Conservation (phyloP, 2,797 vertebrate genomes). For the Lindbergichthys nudifrons region DNA sequence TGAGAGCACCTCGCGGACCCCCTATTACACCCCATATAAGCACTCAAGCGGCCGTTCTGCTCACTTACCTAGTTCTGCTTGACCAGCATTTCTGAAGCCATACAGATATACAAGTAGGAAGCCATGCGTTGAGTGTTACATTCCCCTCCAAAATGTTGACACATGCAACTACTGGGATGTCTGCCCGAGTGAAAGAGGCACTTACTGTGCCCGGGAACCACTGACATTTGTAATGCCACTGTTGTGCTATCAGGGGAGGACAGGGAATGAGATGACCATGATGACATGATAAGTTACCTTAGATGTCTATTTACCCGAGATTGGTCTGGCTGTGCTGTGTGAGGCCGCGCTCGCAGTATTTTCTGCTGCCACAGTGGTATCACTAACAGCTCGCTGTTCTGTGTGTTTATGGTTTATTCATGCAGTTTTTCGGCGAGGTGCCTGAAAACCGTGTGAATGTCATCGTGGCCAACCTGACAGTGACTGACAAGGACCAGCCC, state of each 20-base stretch:
- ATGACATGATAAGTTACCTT: conserved; percentile 77
- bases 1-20: conserved; percentile 32
- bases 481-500: conserved; percentile 97
- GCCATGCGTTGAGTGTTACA: conserved; percentile 69
- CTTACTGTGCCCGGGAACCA: conserved; percentile 66
- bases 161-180: conserved; percentile 66
- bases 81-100: conserved; percentile 66
- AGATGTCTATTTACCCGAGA: conserved; percentile 75
- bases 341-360: conserved; percentile 46
- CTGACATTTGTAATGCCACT: conserved; percentile 74
- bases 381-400: conserved; percentile 68
- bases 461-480: conserved; percentile 93
- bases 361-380: conserved; percentile 72
- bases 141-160: conserved; percentile 76
- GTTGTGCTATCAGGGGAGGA: conserved; percentile 68
- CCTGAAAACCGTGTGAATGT: conserved; percentile 94
- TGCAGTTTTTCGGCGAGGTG: conserved; percentile 95
- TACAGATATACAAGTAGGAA: conserved; percentile 64
- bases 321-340: conserved; percentile 64
- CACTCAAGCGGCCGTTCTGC: conserved; percentile 50
- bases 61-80: conserved; percentile 69
- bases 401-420: conserved; percentile 73
- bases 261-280: conserved; percentile 71
- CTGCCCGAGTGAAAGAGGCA: conserved; percentile 62
- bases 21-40: conserved; percentile 45